Evolutionary conservation across 1,140 invertebrate genomes (phyloP), one percentile per base, ranked within the genome.

Genomic region (Drosophila pectinifera): DNA sequence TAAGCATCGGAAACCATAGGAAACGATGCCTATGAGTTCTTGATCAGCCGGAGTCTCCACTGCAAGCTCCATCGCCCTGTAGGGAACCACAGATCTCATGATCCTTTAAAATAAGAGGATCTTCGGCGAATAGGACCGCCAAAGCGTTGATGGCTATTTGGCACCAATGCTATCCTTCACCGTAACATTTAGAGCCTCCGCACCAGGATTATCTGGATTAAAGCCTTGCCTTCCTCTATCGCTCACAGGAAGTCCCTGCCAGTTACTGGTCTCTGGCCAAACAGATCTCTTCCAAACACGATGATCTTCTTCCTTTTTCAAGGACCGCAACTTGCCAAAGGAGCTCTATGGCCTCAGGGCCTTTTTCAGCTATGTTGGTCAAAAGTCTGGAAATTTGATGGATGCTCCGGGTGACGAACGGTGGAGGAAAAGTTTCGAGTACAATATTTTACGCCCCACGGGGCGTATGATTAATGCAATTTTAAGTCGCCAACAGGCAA

Each of bases 391-490:
- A 69, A 83, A 82, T 83, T 67, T 83, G 79, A 82, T 79, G 65
- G 62, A 72, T 73, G 72, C 61, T 69, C 16, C 26, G 6, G 73
- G 73, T 49, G 16, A 26, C 10, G 13, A 26, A 24, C 34, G 51
- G 38, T 8, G 46, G 26, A 13, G 20, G 36, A 56, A 39, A 1
- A 31, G 16, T 49, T 69, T 62, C 62, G 43, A 76, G 42, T 73
- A 63, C 55, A 58, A 54, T 45, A 39, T 36, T 41, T 11, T 42
- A 34, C 38, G 28, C 22, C 28, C 45, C 55, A 76, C 54, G 54
- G 49, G 65, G 49, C 69, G 74, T 63, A 88, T 86, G 83, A 86
- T 88, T 86, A 88, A 86, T 86, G 73, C 62, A 79, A 41, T 56
- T 57, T 70, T 42, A 51, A 51, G 20, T 54, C 16, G 38, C 59